Evolutionary conservation across 64 coral and sea anemone species (phyloP).

Genomic region (Actinia equina): DNA sequence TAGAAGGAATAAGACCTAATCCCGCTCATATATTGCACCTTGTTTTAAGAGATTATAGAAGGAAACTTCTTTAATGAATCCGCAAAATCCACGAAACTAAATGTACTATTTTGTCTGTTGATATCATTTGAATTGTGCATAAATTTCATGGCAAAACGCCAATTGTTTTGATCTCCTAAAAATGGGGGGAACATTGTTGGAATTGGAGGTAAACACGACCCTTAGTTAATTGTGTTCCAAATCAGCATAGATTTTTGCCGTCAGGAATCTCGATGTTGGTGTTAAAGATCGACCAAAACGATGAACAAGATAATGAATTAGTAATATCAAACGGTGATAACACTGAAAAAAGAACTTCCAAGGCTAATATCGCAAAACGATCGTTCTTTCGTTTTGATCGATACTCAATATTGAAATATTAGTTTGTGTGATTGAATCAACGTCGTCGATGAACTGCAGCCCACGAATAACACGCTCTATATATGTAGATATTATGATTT

Average conservation of each 20-base stretch:
- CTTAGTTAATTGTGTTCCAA: not conserved
- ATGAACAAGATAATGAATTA: not conserved
- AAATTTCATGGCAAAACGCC: constrained; percentile 1
- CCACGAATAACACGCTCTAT: not conserved
- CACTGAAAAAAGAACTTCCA: not conserved
- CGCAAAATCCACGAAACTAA: not conserved
- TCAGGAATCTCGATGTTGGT: not conserved
- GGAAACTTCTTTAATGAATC: not conserved
- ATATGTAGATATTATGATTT: not conserved
- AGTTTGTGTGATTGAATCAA: not conserved
- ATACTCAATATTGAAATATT: not conserved
- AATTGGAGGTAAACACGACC: too few species aligned
- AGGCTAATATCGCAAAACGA: not conserved
- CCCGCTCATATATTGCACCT: not conserved
- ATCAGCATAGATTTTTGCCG: not conserved
- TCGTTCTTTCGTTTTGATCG: not conserved
- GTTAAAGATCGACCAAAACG: not conserved
- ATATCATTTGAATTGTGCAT: not conserved
- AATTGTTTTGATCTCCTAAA: not conserved
- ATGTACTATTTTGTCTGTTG: not conserved
- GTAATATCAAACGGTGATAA: not conserved
- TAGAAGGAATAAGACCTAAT: not conserved
- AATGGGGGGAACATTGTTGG: not conserved
- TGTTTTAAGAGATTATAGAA: not conserved
- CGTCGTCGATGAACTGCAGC: not conserved